Base-by-base conservation (phyloP, 53 echinoderm and acorn worm genomes). In the Patiria pectinifera region DNA sequence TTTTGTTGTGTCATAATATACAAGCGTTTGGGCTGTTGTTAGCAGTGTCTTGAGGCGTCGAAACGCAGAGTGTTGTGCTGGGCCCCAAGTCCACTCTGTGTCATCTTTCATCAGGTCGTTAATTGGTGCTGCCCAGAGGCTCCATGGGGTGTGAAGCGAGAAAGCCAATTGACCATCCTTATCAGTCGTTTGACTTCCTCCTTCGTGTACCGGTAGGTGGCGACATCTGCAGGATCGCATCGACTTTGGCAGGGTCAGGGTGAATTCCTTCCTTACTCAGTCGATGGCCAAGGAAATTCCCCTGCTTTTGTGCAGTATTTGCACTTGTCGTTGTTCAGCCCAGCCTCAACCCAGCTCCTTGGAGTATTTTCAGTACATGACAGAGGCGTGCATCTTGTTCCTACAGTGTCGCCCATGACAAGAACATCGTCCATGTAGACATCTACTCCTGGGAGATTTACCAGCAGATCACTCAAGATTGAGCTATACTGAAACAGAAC, bases 361-460 rank as follows among this genome's bases (percentile, higher is more conserved):
- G 1, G 5, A 53, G 53, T 53, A 89, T 86, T 35, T 45, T 46
- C 9, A 91, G 19, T 3, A 93, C 95, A 60, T 48, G 47, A 6
- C 22, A 26, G 14, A 93, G 78, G n/a, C 84, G 75, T 23, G 71
- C 53, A 75, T 92, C 69, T 76, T 94, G 94, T 35, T 92, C 75
- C 25, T 71, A 46, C 19, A n/a, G 62, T 8, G 92, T 81, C 2
- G n/a, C 94, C 92, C 14, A 71, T 61, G 16, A 94, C 58, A 6
- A 92, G 72, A 21, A 94, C 71, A 62, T 94, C 92, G 87, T 92
- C 92, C 83, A 92, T 92, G 21, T 89, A 89, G 6, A 92, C 76
- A 71, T 87, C 79, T 24, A 82, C 46, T 25, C 88, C 94, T 8
- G 85, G 81, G 2, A 87, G 59, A 7, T 89, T 87, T 2, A 82